phyloP scores from a whole-genome alignment of 1,140 invertebrate species.

The Bombus picipes region DNA sequence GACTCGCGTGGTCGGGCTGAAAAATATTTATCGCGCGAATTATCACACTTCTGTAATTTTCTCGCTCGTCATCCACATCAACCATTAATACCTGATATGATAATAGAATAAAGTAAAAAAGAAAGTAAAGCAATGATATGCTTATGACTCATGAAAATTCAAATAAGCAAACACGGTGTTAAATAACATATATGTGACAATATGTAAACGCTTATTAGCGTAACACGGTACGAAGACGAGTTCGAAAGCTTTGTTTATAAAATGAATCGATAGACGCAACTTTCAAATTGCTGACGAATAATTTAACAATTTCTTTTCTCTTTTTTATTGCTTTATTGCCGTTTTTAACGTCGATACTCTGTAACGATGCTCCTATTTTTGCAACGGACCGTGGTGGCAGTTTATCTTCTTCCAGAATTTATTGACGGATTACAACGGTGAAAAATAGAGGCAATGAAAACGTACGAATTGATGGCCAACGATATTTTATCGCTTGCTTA shows the following conservation, averaged over 20 bases:
- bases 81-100: neutral
- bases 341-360: neutral
- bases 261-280: neutral
- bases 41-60: slow-evolving; percentile 25
- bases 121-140: neutral
- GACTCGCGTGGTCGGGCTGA: neutral
- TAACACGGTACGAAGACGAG: neutral
- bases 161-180: too few relatives aligned
- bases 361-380: slow-evolving; percentile 6
- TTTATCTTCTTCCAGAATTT: slow-evolving; percentile 42
- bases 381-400: neutral
- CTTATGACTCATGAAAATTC: too few relatives aligned
- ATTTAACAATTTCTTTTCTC: neutral
- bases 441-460: slow-evolving; percentile 62
- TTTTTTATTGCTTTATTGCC: neutral
- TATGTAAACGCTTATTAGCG: neutral
- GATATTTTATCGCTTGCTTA: slow-evolving; percentile 48
- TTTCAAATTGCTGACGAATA: neutral
- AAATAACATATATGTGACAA: neutral
- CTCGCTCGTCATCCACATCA: neutral
- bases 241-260: neutral
- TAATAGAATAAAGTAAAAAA: neutral
- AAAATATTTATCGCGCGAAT: slow-evolving; percentile 11
- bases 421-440: slow-evolving; percentile 51
- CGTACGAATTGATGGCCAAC: slow-evolving; percentile 44